Evolutionary conservation across 2,797 vertebrate genomes (phyloP), one percentile per base, ranked within the genome.

Genomic region (Tokudaia tokunoshimensis): DNA sequence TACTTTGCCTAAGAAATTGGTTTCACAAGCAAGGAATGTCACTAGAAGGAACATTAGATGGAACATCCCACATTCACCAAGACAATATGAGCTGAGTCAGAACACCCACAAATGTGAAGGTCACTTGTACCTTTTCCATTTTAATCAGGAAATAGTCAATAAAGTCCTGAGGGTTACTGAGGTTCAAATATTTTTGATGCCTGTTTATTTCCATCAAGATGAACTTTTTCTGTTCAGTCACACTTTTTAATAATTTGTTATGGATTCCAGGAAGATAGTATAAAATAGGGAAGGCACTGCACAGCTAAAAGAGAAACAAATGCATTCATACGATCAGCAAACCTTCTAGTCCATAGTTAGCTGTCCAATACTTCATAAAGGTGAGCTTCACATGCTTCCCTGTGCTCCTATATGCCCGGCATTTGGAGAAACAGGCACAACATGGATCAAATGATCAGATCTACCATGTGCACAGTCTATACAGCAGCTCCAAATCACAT

Each of bases 121-220:
- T 41, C 34, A 10, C 31, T 57, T 57, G 6, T 97, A 98, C 98
- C 96, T 98, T 94, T 57, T 97, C 94, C 88, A 98, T 97, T 92
- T 92, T 93, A 79, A 97, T 94, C 63, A 98, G 85, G 76, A 97
- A 98, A 79, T 95, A 91, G 90, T 98, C 97, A 44, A 97, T 95
- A 29, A 97, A 97, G 65, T 97, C 97, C 31, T 37, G 72, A 65
- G 97, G 98, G 15, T 85, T 55, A 13, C 26, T 89, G 20, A 17
- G 8, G 13, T 97, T 85, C 57, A 98, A 81, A 12, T 91, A 86
- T 17, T 87, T 44, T 84, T 94, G 59, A 74, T 97, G 95, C 84
- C 92, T 87, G 88, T 96, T 89, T 76, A 97, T 14, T 78, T 91
- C 74, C 67, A 83, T 92, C 4, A 65, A 20, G 70, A 97, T 65